These are phyloP conservation scores for Periphyllus acericola DNA, from an alignment of 2,888 invertebrate species.

Conservation along the genomic window DNA sequence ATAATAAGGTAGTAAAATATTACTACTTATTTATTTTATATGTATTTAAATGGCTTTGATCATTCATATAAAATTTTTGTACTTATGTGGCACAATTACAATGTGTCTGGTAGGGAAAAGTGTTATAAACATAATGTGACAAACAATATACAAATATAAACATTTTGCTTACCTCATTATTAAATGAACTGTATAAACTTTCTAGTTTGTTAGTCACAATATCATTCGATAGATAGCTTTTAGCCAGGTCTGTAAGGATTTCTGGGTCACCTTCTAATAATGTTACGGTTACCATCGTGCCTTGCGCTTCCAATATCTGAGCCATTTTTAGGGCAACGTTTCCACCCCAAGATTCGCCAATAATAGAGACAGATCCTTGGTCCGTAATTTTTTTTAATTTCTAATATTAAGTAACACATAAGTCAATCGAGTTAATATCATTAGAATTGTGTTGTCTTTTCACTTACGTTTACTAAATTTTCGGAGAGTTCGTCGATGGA, in stretches of 20 bases:
- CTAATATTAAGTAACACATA: not conserved
- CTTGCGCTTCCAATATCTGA: conserved; percentile 67
- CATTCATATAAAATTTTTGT: too few relatives aligned
- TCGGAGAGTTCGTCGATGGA: conserved; percentile 35
- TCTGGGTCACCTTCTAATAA: conserved; percentile 62
- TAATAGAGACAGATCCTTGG: conserved; percentile 65
- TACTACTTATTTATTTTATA: not conserved
- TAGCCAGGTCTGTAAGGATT: not conserved
- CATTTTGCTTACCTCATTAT: conserved; percentile 9
- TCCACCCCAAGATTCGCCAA: conserved; percentile 74
- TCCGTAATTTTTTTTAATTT: not conserved
- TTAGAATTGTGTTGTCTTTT: rapidly evolving
- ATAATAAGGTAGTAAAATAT: too few relatives aligned
- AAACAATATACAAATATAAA: not conserved
- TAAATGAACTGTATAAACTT: not conserved
- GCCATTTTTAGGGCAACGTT: conserved; percentile 73
- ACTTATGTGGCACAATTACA: too few relatives aligned
- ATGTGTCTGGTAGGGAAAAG: too few relatives aligned
- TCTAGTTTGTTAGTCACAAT: not conserved
- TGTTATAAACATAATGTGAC: too few relatives aligned
- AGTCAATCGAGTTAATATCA: too few relatives aligned
- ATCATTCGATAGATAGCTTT: not conserved
- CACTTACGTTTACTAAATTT: conserved; percentile 16
- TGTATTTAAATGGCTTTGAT: too few relatives aligned
- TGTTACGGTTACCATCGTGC: conserved; percentile 53